phyloP scores from a whole-genome alignment of 2,113 vertebrate genomes.

The Tricholaema leucomelas region DNA sequence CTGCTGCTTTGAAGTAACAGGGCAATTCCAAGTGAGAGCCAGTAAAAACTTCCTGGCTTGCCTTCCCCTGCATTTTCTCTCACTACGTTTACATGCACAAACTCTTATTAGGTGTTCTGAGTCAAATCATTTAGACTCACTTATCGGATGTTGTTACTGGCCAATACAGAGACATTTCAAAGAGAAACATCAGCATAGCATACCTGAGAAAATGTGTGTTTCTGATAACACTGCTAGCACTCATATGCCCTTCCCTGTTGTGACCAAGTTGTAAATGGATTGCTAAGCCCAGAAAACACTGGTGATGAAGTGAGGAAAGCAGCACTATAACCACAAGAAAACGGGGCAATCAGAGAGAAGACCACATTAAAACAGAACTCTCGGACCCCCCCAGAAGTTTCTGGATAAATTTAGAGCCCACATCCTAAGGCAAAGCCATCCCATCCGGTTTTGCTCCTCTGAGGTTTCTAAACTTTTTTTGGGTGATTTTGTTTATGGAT shows the following conservation, averaged over 20 bases:
- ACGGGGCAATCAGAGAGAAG: not conserved
- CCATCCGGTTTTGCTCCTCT: not conserved
- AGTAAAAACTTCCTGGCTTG: not conserved
- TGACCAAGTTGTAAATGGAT: not conserved
- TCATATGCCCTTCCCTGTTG: not conserved
- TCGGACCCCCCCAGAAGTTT: not conserved
- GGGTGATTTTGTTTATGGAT: not conserved
- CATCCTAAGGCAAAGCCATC: not conserved
- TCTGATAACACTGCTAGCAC: not conserved
- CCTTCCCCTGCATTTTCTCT: not conserved
- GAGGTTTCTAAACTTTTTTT: not conserved
- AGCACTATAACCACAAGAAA: not conserved
- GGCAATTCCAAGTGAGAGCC: not conserved
- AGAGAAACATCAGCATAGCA: not conserved
- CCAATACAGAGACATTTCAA: not conserved
- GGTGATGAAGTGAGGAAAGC: slow-evolving; percentile 6
- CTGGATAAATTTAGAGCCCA: not conserved
- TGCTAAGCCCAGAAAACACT: not conserved
- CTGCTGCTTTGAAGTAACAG: not conserved
- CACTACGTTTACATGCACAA: not conserved
- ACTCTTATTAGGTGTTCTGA: not conserved
- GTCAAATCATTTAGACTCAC: not conserved
- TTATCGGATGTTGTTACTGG: not conserved
- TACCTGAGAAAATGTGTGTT: not conserved
- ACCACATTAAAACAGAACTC: not conserved